A percentile compares a stretch with the other conserved stretches of the same genome.
Conservation (phyloP, 2,113 vertebrate species). For the Centropristis striata region DNA sequence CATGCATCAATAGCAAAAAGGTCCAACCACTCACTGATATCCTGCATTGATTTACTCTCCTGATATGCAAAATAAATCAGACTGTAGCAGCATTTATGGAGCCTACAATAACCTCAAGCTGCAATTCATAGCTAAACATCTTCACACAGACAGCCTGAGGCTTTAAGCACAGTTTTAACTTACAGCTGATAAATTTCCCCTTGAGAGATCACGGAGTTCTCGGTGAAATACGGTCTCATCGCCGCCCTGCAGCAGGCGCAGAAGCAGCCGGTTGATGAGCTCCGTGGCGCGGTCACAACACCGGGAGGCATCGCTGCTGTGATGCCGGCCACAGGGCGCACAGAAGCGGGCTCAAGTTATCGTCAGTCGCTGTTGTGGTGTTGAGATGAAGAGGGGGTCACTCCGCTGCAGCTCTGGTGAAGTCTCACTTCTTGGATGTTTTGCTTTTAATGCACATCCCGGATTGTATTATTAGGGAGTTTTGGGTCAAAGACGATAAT, state of each 20-base stretch:
- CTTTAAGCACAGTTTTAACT: conserved; percentile 41
- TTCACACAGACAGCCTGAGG: background rate
- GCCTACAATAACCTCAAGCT: background rate
- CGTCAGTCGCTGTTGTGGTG: background rate
- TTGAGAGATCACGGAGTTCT: conserved; percentile 69
- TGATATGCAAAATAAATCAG: background rate
- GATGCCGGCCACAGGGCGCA: conserved; percentile 8
- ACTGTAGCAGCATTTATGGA: too few relatives aligned
- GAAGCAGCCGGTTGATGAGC: conserved; percentile 65
- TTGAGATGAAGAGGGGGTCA: background rate
- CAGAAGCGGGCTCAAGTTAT: background rate
- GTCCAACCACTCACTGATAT: background rate
- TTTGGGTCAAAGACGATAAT: background rate
- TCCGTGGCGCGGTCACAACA: conserved; percentile 67
- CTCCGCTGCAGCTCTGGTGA: background rate
- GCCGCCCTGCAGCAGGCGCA: conserved; percentile 61
- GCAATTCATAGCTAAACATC: background rate
- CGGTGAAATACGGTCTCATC: conserved; percentile 62
- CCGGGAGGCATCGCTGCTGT: conserved; percentile 77
- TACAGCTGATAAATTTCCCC: conserved; percentile 74
- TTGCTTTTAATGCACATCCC: background rate
- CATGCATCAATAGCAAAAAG: background rate
- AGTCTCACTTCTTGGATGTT: background rate
- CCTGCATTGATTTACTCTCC: background rate
- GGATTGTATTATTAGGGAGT: background rate